Percentiles rank a stretch among this genome's conserved stretches.
Evolutionary conservation across 2,113 vertebrate genomes (phyloP).

Genomic region (Coracopsis vasa): DNA sequence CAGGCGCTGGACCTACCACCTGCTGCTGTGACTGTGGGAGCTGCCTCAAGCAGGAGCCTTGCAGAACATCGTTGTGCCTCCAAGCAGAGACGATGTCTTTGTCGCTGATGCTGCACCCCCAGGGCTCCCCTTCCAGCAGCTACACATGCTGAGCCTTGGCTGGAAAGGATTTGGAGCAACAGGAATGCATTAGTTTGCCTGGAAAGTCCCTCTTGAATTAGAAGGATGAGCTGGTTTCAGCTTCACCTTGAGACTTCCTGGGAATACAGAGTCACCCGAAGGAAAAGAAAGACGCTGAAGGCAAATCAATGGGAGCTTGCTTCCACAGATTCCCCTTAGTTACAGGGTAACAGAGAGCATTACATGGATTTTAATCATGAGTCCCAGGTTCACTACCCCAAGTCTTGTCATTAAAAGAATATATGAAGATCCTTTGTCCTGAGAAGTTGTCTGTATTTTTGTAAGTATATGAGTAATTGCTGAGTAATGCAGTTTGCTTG

Average conservation of each 20-base stretch:
- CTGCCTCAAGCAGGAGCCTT: background rate
- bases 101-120: background rate
- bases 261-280: accelerated
- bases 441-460: background rate
- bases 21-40: background rate
- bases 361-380: background rate
- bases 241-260: background rate
- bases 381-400: background rate
- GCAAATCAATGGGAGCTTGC: background rate
- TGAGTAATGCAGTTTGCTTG: background rate
- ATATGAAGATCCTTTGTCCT: background rate
- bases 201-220: too few relatives aligned
- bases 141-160: accelerated
- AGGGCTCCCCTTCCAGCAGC: background rate
- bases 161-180: background rate
- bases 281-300: background rate
- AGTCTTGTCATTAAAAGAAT: background rate
- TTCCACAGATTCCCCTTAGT: too few relatives aligned
- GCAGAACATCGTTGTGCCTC: background rate
- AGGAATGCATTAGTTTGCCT: background rate
- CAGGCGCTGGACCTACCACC: accelerated
- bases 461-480: too few relatives aligned
- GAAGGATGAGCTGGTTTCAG: background rate
- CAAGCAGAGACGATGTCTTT: background rate
- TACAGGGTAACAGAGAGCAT: background rate